These are phyloP conservation scores for Margaritifera margaritifera DNA, from an alignment of 2,888 invertebrate species.

Conservation along the genomic window DNA sequence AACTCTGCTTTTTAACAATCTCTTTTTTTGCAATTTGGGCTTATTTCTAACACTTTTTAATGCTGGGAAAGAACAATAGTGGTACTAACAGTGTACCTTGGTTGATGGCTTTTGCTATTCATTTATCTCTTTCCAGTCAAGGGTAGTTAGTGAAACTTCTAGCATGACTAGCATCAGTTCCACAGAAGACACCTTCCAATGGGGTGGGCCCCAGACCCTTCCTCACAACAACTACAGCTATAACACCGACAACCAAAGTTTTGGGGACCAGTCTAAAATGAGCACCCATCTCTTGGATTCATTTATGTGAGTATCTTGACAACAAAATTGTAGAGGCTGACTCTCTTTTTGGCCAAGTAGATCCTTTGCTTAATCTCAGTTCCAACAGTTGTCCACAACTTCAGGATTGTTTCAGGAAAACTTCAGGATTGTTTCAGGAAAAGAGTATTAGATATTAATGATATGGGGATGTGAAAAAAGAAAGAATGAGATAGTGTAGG, in stretches of 20 bases:
- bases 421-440: too few species aligned
- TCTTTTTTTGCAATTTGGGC: too few species aligned
- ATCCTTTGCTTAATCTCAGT: not conserved
- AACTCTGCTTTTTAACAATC: too few species aligned
- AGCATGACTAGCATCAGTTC: constrained; percentile 62
- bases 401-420: too few species aligned
- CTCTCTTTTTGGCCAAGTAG: not conserved
- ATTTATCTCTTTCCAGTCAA: constrained; percentile 55
- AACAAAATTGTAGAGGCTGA: constrained; percentile 5
- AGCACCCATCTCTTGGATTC: constrained; percentile 67
- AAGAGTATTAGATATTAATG: too few species aligned
- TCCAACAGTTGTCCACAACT: not conserved
- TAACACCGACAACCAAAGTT: constrained; percentile 38
- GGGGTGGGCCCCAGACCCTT: constrained; percentile 50
- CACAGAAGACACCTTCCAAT: constrained; percentile 62
- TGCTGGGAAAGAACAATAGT: not conserved
- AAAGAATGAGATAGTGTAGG: too few species aligned
- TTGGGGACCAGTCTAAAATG: constrained; percentile 59
- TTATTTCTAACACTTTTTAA: not conserved
- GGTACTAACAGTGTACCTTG: not conserved
- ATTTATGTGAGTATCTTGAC: constrained; percentile 65
- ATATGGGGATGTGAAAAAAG: too few species aligned
- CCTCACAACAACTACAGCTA: too few species aligned
- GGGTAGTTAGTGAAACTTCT: constrained; percentile 58
- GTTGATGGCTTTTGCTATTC: constrained; percentile 11